Evolutionary conservation across 1,140 invertebrate genomes (phyloP).

Genomic region (Mycetomoellerius zeteki): DNA sequence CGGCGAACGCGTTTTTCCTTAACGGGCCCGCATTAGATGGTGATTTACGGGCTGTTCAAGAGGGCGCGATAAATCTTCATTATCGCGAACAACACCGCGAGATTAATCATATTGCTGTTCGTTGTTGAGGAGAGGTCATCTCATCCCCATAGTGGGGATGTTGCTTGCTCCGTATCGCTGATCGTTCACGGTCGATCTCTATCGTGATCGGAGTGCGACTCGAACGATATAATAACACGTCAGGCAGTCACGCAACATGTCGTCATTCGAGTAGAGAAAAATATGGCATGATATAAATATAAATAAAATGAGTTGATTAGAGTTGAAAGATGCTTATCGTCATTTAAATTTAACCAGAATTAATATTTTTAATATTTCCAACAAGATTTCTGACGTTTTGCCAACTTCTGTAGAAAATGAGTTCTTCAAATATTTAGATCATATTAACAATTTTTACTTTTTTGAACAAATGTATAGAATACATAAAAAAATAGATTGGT

Average conservation of each 20-base stretch:
- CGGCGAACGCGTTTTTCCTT: conserved; percentile 51
- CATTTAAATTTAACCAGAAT: too few species aligned
- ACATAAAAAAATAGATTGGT: too few species aligned
- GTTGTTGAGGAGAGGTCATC: neutral
- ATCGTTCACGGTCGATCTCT: conserved; percentile 6
- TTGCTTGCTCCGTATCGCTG: neutral
- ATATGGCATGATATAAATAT: neutral
- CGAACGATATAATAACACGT: neutral
- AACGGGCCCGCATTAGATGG: conserved; percentile 25
- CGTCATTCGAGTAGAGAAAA: neutral
- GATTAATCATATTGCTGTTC: conserved; percentile 51
- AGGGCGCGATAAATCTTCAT: conserved; percentile 50
- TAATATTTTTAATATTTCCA: too few species aligned
- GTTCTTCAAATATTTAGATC: too few species aligned
- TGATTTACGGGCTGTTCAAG: conserved; percentile 56
- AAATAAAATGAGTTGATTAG: too few species aligned
- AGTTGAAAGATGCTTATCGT: too few species aligned
- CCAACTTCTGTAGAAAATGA: too few species aligned
- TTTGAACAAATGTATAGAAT: too few species aligned
- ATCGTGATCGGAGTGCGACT: neutral
- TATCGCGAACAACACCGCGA: conserved; percentile 34
- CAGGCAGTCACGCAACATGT: conserved; percentile 14
- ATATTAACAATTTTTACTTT: too few species aligned
- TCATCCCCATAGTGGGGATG: neutral
- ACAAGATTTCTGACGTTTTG: too few species aligned